These are phyloP conservation scores for Entomyzon cyanotis DNA, from an alignment of 2,113 vertebrate genomes.

Conservation along the genomic window DNA sequence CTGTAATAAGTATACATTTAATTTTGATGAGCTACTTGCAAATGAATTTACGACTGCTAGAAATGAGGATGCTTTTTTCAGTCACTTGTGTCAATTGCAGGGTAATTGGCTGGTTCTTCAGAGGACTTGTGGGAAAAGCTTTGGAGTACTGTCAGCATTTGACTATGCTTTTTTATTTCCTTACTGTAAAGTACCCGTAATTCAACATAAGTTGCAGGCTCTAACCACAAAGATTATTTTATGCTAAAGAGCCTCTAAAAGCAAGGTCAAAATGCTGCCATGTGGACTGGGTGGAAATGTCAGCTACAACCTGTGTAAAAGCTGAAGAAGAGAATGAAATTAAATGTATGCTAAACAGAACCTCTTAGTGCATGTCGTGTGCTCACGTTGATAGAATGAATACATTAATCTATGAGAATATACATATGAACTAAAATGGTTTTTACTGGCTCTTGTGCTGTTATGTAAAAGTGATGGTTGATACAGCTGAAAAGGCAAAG, in stretches of 20 bases:
- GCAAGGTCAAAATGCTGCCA: background rate
- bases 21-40: conserved; percentile 47
- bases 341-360: background rate
- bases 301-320: background rate
- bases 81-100: conserved; percentile 43
- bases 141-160: conserved; percentile 2
- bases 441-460: background rate
- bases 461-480: background rate
- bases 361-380: background rate
- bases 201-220: background rate
- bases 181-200: conserved; percentile 19
- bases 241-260: conserved; percentile 19
- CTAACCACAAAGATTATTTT: conserved; percentile 2
- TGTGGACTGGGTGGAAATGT: background rate
- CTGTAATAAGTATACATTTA: conserved; percentile 41
- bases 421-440: background rate
- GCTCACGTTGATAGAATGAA: background rate
- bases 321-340: background rate
- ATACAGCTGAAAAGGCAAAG: background rate
- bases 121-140: conserved; percentile 33
- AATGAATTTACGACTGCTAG: background rate
- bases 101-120: conserved; percentile 54
- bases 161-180: conserved; percentile 16
- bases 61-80: conserved; percentile 29
- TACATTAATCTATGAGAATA: background rate